These are phyloP conservation scores for Spodoptera littoralis DNA, from an alignment of 2,888 invertebrate species.

Conservation along the genomic window DNA sequence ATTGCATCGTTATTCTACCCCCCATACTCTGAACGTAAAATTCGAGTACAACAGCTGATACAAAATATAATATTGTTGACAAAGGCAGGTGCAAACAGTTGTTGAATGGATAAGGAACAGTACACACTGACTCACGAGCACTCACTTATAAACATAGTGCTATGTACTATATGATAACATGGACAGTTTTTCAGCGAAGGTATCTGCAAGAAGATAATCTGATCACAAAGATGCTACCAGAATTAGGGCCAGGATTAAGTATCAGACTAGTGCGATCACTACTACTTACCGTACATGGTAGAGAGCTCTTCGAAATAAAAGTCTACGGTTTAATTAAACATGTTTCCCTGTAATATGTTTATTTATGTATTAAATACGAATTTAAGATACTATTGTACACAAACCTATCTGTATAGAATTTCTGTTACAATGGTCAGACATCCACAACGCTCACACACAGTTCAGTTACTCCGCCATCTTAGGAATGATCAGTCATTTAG, in stretches of 20 bases:
- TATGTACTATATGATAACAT: constrained; percentile 2
- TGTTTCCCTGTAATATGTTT: too few species aligned
- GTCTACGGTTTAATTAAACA: too few species aligned
- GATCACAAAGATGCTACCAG: too few species aligned
- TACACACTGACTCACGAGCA: constrained; percentile 10
- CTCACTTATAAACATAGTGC: constrained; percentile 26
- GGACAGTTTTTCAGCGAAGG: background rate
- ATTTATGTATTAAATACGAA: too few species aligned
- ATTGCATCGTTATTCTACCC: too few species aligned
- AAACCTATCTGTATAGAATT: background rate
- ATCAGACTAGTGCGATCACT: too few species aligned
- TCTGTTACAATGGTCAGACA: too few species aligned
- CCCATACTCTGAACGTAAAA: constrained; percentile 1
- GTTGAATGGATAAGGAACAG: constrained; percentile 12
- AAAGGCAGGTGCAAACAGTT: constrained; percentile 3
- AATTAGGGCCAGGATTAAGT: too few species aligned
- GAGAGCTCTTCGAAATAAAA: too few species aligned
- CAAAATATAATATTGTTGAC: constrained; percentile 8
- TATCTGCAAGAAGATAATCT: too few species aligned
- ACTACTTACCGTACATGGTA: too few species aligned
- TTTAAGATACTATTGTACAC: background rate
- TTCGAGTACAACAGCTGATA: background rate
- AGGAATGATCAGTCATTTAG: constrained; percentile 21
- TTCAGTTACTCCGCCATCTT: constrained; percentile 8
- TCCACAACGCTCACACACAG: background rate